Evolutionary conservation across 2,113 vertebrate species (phyloP), one percentile per base, ranked within the genome.

Genomic region (Anolis carolinensis): DNA sequence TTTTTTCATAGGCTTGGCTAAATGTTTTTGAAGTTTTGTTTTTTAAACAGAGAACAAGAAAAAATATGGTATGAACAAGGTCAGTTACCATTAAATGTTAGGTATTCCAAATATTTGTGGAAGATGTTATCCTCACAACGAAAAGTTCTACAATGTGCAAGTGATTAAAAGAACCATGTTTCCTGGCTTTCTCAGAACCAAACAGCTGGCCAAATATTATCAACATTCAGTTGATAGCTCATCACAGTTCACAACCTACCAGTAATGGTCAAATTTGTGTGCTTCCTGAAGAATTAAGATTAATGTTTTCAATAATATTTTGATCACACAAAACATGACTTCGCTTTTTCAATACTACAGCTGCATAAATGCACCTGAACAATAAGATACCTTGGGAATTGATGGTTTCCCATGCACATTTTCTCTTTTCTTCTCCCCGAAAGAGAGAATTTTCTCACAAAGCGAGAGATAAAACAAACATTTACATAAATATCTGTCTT

Each of bases 241-340:
- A 85, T 82, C 89, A 84, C 50, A 71, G 32, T 62, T n/a, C 71
- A 88, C 34, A 4, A 89, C 48, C 82, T 87, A 90, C 75, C 62
- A 92, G 79, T 72, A 95, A 68, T 91, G 91, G 90, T 87, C 93
- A 88, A 94, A 27, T 73, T 83, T 91, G 63, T 81, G 7, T 78
- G 88, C 75, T 93, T 94, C 93, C 93, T 95, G 89, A 81, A 92
- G 20, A 90, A 93, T 76, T 79, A 94, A 62, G 48, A 90, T 94
- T 92, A 89, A 91, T 92, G 81, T 94, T 88, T 85, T 89, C 81
- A 88, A 95, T 90, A 95, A 95, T 93, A 95, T 94, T 92, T 95
- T 94, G 50, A 93, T 92, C 84, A 93, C 84, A 85, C 44, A 27
- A 67, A 91, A 86, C 48, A 83, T 90, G 80, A 67, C 85, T 93